Percentiles rank a stretch among this genome's conserved stretches.
These are phyloP conservation scores for Pseudomugil gertrudae DNA, from an alignment of 2,797 vertebrate genomes.

Conservation along the genomic window DNA sequence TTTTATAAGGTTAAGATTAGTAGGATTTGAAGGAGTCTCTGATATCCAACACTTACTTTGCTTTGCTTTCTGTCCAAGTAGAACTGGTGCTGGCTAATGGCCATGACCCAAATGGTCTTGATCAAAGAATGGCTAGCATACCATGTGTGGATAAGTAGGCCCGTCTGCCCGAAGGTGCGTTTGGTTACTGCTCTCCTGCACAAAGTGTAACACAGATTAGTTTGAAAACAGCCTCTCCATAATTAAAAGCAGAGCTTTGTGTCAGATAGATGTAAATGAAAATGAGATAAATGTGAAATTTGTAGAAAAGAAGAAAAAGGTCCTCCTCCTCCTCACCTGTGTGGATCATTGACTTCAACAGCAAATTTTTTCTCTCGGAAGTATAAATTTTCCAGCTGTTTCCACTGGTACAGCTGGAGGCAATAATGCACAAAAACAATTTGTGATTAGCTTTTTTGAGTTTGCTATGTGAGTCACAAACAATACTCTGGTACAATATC, in stretches of 20 bases:
- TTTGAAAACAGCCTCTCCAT: background rate
- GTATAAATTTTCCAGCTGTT: conserved; percentile 97
- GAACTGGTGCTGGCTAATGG: conserved; percentile 99
- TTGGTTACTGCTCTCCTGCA: conserved; percentile 94
- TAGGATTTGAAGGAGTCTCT: background rate
- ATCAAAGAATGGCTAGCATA: conserved; percentile 96
- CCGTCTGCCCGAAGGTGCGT: conserved; percentile 97
- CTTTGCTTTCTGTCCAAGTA: conserved; percentile 99
- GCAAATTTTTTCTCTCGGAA: conserved; percentile 99
- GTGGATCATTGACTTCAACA: conserved; percentile 97
- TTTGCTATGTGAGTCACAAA: background rate
- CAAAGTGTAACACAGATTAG: conserved; percentile 1
- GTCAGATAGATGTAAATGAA: background rate
- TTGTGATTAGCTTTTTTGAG: conserved; percentile 4
- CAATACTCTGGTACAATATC: background rate
- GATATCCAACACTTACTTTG: conserved; percentile 86
- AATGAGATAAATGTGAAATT: background rate
- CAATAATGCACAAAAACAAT: conserved; percentile 1
- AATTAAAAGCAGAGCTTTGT: conserved; percentile 4
- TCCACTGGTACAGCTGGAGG: conserved; percentile 89
- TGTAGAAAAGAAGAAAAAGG: background rate
- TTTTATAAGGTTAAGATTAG: background rate
- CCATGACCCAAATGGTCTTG: conserved; percentile 99
- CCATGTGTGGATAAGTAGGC: conserved; percentile 98
- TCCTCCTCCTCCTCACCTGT: conserved; percentile 83